Conservation (phyloP, 2,888 invertebrate species). For the Hemaris fuciformis region DNA sequence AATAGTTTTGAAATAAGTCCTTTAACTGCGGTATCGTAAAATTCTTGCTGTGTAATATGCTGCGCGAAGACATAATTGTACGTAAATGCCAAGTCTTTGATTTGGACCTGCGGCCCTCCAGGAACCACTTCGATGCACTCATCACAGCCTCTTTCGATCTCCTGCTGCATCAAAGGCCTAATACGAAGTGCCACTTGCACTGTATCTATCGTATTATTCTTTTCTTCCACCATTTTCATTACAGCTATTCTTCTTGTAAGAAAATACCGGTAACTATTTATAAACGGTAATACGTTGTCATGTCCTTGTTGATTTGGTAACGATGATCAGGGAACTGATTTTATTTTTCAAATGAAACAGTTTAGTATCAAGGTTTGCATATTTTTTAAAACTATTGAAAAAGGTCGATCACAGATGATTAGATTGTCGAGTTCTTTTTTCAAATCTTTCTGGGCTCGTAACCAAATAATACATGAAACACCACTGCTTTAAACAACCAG, state of each 20-base stretch:
- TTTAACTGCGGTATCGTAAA: conserved; percentile 88
- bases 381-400: not conserved
- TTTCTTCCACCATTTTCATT: conserved; percentile 61
- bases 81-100: conserved; percentile 88
- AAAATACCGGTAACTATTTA: not conserved
- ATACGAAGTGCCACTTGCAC: conserved; percentile 92
- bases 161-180: conserved; percentile 88
- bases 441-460: not conserved
- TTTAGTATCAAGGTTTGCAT: not conserved
- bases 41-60: conserved; percentile 84
- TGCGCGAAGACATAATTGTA: conserved; percentile 91
- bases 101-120: conserved; percentile 85
- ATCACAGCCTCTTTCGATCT: conserved; percentile 88
- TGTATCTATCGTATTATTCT: conserved; percentile 69
- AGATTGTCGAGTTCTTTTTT: conserved; percentile 1
- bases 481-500: not conserved
- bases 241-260: not conserved
- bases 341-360: not conserved
- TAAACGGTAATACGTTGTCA: not conserved
- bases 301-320: conserved; percentile 8
- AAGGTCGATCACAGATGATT: not conserved
- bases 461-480: not conserved
- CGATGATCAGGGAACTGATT: not conserved
- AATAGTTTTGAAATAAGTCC: conserved; percentile 88
- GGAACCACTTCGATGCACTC: conserved; percentile 85